phyloP scores from a whole-genome alignment of 1,140 invertebrate genomes.

The Sitophilus oryzae region DNA sequence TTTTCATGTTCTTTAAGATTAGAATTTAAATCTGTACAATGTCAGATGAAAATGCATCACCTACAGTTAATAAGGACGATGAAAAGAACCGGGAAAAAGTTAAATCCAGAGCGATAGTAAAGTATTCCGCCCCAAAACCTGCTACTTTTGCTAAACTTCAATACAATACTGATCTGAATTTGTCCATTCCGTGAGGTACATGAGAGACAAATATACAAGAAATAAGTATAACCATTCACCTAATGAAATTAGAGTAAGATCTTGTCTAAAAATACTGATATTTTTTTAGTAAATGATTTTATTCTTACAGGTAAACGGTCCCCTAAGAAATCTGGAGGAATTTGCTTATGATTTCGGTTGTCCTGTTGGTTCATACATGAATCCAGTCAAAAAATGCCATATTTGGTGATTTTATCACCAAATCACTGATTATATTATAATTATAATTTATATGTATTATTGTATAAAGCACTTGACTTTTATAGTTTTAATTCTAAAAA shows the following conservation, averaged over 20 bases:
- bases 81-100: constrained; percentile 40
- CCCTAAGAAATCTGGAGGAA: constrained; percentile 82
- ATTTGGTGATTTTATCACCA: constrained; percentile 38
- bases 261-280: too few species aligned
- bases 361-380: constrained; percentile 73
- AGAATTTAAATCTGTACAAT: not conserved
- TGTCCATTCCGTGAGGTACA: constrained; percentile 54
- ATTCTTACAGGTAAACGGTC: constrained; percentile 74
- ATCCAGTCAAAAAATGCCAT: constrained; percentile 53
- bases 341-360: constrained; percentile 86
- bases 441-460: too few species aligned
- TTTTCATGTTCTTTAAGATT: not conserved
- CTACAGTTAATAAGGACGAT: not conserved
- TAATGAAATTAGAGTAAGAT: constrained; percentile 41
- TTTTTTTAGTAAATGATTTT: too few species aligned
- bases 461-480: too few species aligned
- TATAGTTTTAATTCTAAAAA: too few species aligned
- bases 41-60: not conserved
- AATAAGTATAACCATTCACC: constrained; percentile 43
- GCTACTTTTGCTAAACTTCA: constrained; percentile 71
- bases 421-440: too few species aligned
- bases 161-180: constrained; percentile 81
- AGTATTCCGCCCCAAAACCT: constrained; percentile 70
- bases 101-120: constrained; percentile 79
- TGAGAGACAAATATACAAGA: constrained; percentile 11